These are phyloP conservation scores for Pipistrellus pygmaeus DNA, from an alignment of 2,797 vertebrate species.

Conservation along the genomic window DNA sequence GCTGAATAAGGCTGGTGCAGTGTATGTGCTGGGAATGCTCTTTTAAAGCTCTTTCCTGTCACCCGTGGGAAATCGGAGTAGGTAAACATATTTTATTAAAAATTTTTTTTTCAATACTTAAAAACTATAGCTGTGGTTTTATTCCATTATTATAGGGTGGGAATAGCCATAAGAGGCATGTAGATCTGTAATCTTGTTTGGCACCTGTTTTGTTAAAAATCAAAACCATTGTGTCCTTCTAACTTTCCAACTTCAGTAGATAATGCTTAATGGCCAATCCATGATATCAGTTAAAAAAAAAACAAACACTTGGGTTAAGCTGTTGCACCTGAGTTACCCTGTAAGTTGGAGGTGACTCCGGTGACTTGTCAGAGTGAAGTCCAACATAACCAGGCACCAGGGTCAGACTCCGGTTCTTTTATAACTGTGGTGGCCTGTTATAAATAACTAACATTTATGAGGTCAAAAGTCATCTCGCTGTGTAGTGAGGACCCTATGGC, in stretches of 20 bases:
- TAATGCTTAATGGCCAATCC: neutral
- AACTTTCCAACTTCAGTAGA: neutral
- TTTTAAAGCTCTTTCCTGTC: neutral
- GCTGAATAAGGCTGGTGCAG: neutral
- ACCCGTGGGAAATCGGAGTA: neutral
- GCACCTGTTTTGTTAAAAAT: conserved; percentile 12
- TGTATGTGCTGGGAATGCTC: neutral
- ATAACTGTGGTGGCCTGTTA: neutral
- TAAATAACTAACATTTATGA: neutral
- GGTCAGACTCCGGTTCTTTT: neutral
- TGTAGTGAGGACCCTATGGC: neutral
- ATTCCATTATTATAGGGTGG: neutral
- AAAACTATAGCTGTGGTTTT: neutral
- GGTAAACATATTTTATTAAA: neutral
- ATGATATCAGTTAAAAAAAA: neutral
- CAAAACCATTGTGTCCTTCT: neutral
- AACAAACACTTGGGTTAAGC: neutral
- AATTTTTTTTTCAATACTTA: no score
- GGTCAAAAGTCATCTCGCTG: neutral
- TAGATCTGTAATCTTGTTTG: neutral
- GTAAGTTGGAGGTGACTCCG: conserved; percentile 10
- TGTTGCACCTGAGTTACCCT: neutral
- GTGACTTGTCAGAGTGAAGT: conserved; percentile 37
- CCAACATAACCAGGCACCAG: neutral
- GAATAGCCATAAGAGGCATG: neutral